Base-by-base conservation (phyloP, 2,888 invertebrate genomes). In the Zaprionus obscuricornis region DNA sequence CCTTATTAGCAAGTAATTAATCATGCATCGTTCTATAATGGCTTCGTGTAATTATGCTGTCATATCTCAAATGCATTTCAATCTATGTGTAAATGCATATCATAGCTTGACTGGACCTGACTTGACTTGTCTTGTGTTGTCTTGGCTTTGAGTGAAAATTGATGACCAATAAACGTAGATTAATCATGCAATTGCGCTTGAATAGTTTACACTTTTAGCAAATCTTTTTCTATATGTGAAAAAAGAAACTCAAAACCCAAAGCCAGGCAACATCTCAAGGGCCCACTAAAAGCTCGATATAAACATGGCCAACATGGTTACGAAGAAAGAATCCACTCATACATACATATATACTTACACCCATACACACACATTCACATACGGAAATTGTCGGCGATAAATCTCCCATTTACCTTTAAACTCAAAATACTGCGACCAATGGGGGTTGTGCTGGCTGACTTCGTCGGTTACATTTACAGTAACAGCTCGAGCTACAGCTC, bases 361-460 rank as follows among this genome's bases (percentile, higher is more conserved):
- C 17, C 37, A 49, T 37, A 51, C 18, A 37, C 42, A 42, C 39
- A 33, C 54, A 39, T 10, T 20, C 51, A 36, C 49, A 59, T 63
- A 56, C 42, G 71, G 66, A 76, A 64, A 74, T 74, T 67, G 68
- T 72, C 45, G 71, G 71, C 83, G 68, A 82, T 82, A 82, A 82
- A 82, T 82, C 81, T 85, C 60, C 62, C 75, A 85, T 82, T 81
- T 85, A 85, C 85, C 82, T 82, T 81, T 82, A 85, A 85, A 82
- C 83, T 82, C 83, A 68, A 82, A 85, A 82, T 85, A 83, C 74
- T 60, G 67, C 69, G 54, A 60, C 64, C 66, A 62, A 66, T 73
- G 74, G 59, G 60, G 69, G 65, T 31, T 8, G 66, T 17, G 49
- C 24, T 55, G 55, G 63, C 46, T 62, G 63, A 27, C 63, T 63